A percentile compares a stretch with the other conserved stretches of the same genome.
Evolutionary conservation across 1,140 invertebrate genomes (phyloP).

Genomic region (Cyrtorhinus lividipennis): DNA sequence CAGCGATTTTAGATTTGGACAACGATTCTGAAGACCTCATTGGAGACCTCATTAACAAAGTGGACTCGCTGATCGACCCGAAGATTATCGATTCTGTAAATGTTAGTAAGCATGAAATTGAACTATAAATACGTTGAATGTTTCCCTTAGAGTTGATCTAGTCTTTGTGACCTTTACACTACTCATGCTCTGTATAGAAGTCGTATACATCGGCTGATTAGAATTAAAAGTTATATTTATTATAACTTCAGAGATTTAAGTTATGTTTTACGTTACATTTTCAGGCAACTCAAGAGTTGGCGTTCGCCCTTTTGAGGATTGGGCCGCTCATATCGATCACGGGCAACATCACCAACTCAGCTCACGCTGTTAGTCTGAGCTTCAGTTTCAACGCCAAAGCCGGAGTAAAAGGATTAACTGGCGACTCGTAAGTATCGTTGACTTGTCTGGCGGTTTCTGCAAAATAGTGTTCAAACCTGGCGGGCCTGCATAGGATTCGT

Average conservation of each 20-base stretch:
- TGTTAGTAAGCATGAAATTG: too few relatives aligned
- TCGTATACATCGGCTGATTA: too few relatives aligned
- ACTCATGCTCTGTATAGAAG: too few relatives aligned
- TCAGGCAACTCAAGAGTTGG: slow-evolving; percentile 13
- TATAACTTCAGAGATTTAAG: too few relatives aligned
- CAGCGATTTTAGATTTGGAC: slow-evolving; percentile 8
- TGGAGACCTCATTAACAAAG: slow-evolving; percentile 9
- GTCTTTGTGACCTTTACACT: too few relatives aligned
- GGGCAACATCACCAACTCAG: slow-evolving; percentile 5
- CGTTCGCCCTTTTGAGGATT: slow-evolving; percentile 1
- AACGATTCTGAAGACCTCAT: slow-evolving; percentile 10
- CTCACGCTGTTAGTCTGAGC: background rate
- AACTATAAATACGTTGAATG: too few relatives aligned
- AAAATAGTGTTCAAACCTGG: too few relatives aligned
- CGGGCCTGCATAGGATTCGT: too few relatives aligned
- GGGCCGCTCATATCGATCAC: slow-evolving; percentile 6
- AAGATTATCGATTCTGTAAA: slow-evolving; percentile 1
- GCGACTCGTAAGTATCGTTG: background rate
- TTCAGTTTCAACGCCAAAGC: slow-evolving; percentile 11
- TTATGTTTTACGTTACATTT: too few relatives aligned
- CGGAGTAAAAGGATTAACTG: background rate
- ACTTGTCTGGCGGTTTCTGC: too few relatives aligned
- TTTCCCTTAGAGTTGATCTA: too few relatives aligned
- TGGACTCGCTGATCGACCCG: background rate
- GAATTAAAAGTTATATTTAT: too few relatives aligned